A percentile compares a stretch with the other conserved stretches of the same genome.
Evolutionary conservation across 2,888 invertebrate genomes (phyloP).

Genomic region (Leucania comma): DNA sequence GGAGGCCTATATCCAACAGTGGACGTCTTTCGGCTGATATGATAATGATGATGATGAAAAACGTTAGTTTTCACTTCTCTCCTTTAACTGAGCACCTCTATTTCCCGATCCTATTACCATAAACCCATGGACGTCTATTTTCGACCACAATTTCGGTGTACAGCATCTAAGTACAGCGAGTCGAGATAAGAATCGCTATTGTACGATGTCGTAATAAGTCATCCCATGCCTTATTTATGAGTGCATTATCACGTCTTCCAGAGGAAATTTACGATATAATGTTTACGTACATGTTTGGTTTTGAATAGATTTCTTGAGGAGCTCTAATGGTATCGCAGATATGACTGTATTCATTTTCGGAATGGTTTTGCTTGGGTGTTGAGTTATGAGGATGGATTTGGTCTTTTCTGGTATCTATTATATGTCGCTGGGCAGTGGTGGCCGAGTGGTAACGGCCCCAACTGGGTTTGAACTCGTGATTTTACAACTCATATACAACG

Average conservation of each 20-base stretch:
- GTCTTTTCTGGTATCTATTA: too few species aligned
- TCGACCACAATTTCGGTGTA: constrained; percentile 61
- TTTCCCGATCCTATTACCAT: constrained; percentile 6
- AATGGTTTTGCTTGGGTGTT: constrained; percentile 22
- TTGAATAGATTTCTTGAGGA: constrained; percentile 58
- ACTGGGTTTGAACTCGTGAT: too few species aligned
- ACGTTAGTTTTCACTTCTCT: background rate
- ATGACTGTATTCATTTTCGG: constrained; percentile 44
- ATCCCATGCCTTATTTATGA: constrained; percentile 72
- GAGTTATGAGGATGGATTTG: constrained; percentile 39
- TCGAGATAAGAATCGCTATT: constrained; percentile 70
- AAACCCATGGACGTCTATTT: constrained; percentile 46
- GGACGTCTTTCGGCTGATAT: too few species aligned
- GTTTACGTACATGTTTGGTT: constrained; percentile 60
- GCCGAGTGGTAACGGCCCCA: too few species aligned
- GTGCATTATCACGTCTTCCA: constrained; percentile 72
- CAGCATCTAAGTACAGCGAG: constrained; percentile 57
- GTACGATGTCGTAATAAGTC: constrained; percentile 64
- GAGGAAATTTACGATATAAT: constrained; percentile 61
- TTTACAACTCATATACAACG: too few species aligned
- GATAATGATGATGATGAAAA: too few species aligned
- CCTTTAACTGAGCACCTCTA: background rate
- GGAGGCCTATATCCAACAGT: too few species aligned
- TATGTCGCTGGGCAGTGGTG: too few species aligned
- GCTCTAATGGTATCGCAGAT: constrained; percentile 38